Evolutionary conservation across 2,113 vertebrate species (phyloP).

Genomic region (Lagopus leucura): DNA sequence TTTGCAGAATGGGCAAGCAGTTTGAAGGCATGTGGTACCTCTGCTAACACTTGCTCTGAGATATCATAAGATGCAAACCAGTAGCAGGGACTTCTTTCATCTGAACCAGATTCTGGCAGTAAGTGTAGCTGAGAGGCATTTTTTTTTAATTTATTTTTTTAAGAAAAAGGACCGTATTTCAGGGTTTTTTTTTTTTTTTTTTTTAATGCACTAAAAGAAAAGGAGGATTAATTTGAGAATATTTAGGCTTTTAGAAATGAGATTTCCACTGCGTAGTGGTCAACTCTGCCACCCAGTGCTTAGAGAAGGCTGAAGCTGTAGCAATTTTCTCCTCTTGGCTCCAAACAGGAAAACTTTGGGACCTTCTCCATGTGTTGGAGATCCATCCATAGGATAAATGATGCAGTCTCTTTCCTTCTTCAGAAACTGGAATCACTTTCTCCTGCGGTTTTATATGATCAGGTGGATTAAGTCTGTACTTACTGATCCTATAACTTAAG

Average conservation of each 20-base stretch:
- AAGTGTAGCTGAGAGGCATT: background rate
- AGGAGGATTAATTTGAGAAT: background rate
- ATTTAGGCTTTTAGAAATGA: background rate
- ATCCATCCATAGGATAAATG: background rate
- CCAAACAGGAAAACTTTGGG: no score
- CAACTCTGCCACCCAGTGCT: background rate
- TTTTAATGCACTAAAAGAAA: background rate
- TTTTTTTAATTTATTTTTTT: background rate
- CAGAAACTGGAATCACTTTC: background rate
- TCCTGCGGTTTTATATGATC: background rate
- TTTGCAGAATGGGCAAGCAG: background rate
- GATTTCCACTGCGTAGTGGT: background rate
- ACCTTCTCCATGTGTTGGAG: background rate
- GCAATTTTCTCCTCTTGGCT: rapidly evolving
- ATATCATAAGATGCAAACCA: background rate
- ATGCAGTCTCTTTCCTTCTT: background rate
- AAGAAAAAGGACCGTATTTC: background rate
- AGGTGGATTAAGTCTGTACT: background rate
- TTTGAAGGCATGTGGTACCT: background rate
- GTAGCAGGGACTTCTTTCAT: background rate
- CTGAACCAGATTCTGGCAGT: background rate
- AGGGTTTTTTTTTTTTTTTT: background rate
- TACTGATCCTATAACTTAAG: background rate
- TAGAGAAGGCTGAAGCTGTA: background rate
- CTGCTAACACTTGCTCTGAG: background rate